Evolutionary conservation across 2,888 invertebrate genomes (phyloP), one percentile per base, ranked within the genome.

Genomic region (Cephus nigrinus): DNA sequence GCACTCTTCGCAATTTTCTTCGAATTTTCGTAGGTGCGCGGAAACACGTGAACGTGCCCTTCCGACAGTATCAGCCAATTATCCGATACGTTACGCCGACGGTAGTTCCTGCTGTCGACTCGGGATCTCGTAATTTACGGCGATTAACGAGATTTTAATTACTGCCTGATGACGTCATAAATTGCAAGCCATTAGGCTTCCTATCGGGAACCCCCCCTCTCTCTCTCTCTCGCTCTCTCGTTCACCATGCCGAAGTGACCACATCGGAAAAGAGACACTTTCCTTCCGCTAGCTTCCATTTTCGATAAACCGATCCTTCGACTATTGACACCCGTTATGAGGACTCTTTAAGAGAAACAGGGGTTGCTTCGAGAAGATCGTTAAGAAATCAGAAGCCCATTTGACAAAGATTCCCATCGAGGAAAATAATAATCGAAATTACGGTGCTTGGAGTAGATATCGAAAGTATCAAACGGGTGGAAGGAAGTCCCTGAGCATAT

Each of bases 141-240:
- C 9, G 82, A 87, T 87, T 84, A 87, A 87, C 81, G 85, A 85
- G 84, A 81, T 83, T 86, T 86, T 87, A 87, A 88, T 88, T 86
- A 84, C 82, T 79, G 75, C 69, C 80, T 82, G 82, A 83, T 81
- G 83, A 82, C 83, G 75, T 81, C 81, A 80, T 83, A 83, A 86
- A 86, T 86, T 80, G 79, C 81, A 74, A 74, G 35, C 80, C 72
- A 77, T 82, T 80, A 79, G 78, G 69, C 74, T 76, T 72, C 69
- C 9, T 55, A 55, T 55, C 55, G 23, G 23, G 5, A 2, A 5
- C 3, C 71, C 1, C 30, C 69, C 9, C 3, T 30, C 11, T 3
- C 69, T 36, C 36, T 36, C 36, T 36, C 12, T 15, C 40, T 40
- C 55, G 0, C 23, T 55, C 55, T 55, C 23, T 55, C 55, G 23